Base-by-base conservation (phyloP, 1,140 invertebrate species). In the Subanguina moxae region DNA sequence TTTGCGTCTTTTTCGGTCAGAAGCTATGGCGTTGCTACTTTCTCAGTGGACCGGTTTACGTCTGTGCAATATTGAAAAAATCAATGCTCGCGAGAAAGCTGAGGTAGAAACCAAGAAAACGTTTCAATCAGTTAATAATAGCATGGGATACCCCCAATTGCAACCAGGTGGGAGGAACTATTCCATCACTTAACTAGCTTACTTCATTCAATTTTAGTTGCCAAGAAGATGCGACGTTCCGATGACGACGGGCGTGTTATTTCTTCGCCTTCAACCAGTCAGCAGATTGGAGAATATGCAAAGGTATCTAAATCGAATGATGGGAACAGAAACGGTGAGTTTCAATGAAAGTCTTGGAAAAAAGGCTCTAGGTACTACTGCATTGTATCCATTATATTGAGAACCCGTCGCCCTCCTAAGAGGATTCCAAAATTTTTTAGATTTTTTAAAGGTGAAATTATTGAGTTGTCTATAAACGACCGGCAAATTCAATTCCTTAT, bases 11-110 rank as follows among this genome's bases (percentile, higher is more conserved):
- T 73, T 76, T 21, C 73, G 73, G 1, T 73, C 68, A 17, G 74
- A 75, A 30, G 74, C 74, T 1, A 70, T 76, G 38, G 67, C 73
- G 1, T 46, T 76, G 23, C 38, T 77, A 7, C 48, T 75, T 9
- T 77, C 74, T 45, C 74, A 75, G 67, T 75, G 73, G 73, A 77
- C 73, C 11, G 73, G 73, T n/a, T 58, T 75, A 15, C 42, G 67
- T 27, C 46, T 75, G 38, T 78, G 52, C 58, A 59, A 73, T 43
- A 17, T 74, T 9, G 59, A 76, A 23, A 64, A 57, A 0, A 30
- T 30, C 43, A 21, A n/a, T 11, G 19, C n/a, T 61, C 45, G 19
- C 13, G n/a, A 19, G 13, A 28, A 68, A 30, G 0, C 67, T 23
- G 56, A 45, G 21, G 52, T 48, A 46, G 67, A 69, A 45, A 11